A percentile compares a stretch with the other conserved stretches of the same genome.
Conservation (phyloP, 2,888 invertebrate genomes). For the Leptogaster cylindrica region DNA sequence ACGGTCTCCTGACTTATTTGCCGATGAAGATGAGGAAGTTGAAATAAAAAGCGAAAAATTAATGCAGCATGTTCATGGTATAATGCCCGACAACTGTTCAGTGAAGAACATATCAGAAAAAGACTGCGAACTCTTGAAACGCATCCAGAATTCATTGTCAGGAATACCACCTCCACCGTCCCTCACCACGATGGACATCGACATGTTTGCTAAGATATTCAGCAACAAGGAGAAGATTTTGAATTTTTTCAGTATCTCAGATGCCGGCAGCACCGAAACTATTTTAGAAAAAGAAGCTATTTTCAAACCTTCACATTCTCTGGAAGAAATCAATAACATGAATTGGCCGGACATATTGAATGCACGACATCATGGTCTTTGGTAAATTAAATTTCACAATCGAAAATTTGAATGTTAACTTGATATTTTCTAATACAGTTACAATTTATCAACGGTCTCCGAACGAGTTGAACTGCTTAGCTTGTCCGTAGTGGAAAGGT, state of each 20-base stretch:
- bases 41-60: background rate
- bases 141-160: conserved; percentile 67
- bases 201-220: conserved; percentile 70
- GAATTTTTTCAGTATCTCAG: conserved; percentile 50
- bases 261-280: background rate
- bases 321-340: conserved; percentile 55
- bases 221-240: conserved; percentile 65
- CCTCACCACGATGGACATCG: conserved; percentile 71
- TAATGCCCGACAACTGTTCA: conserved; percentile 11
- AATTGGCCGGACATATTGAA: conserved; percentile 70
- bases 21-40: conserved; percentile 65
- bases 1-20: conserved; percentile 72
- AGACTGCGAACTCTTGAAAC: conserved; percentile 55
- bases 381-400: conserved; percentile 66
- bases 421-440: conserved; percentile 62
- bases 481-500: conserved; percentile 72
- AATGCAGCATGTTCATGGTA: background rate
- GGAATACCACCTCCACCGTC: conserved; percentile 80
- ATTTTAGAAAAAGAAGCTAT: conserved; percentile 31
- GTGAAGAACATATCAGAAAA: conserved; percentile 13
- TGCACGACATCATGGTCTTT: conserved; percentile 73
- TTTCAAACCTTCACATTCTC: conserved; percentile 55
- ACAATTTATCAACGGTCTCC: conserved; percentile 72
- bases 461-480: conserved; percentile 75
- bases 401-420: background rate